Conservation (phyloP, 1,140 invertebrate species). For the Drosophila ambigua region DNA sequence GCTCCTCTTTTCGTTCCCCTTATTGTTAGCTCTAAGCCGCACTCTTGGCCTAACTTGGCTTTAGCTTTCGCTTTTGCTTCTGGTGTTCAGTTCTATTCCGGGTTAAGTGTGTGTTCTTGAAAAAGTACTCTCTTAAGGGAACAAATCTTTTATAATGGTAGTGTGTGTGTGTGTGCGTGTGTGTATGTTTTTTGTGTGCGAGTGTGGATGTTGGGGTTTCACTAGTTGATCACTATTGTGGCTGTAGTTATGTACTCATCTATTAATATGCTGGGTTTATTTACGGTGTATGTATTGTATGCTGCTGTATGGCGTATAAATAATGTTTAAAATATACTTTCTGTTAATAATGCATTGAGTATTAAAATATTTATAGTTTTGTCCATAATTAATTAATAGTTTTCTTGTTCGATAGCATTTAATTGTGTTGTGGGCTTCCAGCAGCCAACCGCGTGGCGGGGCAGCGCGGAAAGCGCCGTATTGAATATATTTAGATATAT, state of each 20-base stretch:
- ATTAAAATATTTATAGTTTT: slow-evolving; percentile 80
- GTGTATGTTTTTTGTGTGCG: slow-evolving; percentile 37
- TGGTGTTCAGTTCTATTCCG: background rate
- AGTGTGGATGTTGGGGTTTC: slow-evolving; percentile 48
- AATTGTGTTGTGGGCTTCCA: slow-evolving; percentile 70
- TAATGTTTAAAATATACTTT: slow-evolving; percentile 78
- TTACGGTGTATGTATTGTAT: slow-evolving; percentile 48
- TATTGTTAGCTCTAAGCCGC: slow-evolving; percentile 48
- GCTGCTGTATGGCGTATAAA: slow-evolving; percentile 70
- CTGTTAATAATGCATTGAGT: slow-evolving; percentile 63
- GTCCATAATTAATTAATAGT: slow-evolving; percentile 73
- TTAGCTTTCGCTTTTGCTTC: background rate
- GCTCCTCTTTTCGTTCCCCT: slow-evolving; percentile 23
- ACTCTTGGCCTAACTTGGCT: slow-evolving; percentile 11
- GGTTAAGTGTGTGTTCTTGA: slow-evolving; percentile 18
- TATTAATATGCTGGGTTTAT: slow-evolving; percentile 66
- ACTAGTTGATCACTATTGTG: slow-evolving; percentile 52
- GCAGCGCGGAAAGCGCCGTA: slow-evolving; percentile 48
- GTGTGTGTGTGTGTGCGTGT: slow-evolving; percentile 25
- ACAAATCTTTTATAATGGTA: slow-evolving; percentile 38
- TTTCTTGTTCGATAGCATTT: slow-evolving; percentile 67
- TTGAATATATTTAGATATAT: slow-evolving; percentile 72
- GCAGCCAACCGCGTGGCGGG: slow-evolving; percentile 33
- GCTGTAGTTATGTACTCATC: slow-evolving; percentile 64
- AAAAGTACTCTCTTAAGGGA: slow-evolving; percentile 11